Conservation (phyloP, 2,888 invertebrate species). For the Chalcosyrphus nemorum region DNA sequence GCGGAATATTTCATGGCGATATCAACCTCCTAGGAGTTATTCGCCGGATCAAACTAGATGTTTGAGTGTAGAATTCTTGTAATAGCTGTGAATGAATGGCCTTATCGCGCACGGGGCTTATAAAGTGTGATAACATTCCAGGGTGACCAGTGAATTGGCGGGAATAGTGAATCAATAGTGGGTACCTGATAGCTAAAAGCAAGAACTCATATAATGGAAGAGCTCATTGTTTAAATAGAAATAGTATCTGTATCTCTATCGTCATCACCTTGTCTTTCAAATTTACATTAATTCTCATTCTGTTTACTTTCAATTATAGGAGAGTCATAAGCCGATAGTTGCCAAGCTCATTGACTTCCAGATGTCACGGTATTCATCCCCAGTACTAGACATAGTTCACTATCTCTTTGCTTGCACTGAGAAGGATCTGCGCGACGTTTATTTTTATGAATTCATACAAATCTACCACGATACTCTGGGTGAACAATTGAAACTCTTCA, state of each 20-base stretch:
- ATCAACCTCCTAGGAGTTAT: neutral
- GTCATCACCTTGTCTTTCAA: neutral
- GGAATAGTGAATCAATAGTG: no score
- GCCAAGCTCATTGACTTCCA: constrained; percentile 80
- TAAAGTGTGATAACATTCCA: neutral
- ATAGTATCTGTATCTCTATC: no score
- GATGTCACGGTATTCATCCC: constrained; percentile 78
- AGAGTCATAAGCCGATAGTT: constrained; percentile 71
- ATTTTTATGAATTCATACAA: constrained; percentile 77
- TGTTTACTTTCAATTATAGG: constrained; percentile 54
- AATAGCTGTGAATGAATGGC: neutral
- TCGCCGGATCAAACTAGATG: neutral
- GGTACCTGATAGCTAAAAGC: no score
- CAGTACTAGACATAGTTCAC: constrained; percentile 78
- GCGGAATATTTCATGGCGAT: constrained; percentile 23
- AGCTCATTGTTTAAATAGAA: no score
- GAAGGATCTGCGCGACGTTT: constrained; percentile 76
- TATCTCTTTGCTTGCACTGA: constrained; percentile 79
- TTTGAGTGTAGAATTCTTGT: neutral
- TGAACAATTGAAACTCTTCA: constrained; percentile 73
- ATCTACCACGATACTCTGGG: constrained; percentile 76
- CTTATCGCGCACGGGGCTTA: neutral
- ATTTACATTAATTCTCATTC: neutral
- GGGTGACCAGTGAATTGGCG: neutral
- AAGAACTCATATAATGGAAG: no score